A percentile compares a stretch with the other conserved stretches of the same genome.
phyloP scores from a whole-genome alignment of 2,113 vertebrate genomes.

The Eulacestoma nigropectus region DNA sequence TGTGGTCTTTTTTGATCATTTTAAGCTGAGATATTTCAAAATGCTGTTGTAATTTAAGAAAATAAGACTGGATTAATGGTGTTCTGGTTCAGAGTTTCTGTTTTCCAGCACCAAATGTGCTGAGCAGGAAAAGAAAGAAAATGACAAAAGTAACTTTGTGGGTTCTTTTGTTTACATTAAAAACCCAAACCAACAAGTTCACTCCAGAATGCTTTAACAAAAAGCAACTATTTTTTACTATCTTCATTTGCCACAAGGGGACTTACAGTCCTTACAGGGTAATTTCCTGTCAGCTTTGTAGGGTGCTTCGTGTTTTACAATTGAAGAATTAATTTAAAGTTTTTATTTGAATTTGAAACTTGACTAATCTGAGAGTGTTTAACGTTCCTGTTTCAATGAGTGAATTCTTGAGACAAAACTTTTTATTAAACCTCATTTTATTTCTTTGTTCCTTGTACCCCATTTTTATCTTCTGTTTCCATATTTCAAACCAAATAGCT shows the following conservation, averaged over 20 bases:
- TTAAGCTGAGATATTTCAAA: not conserved
- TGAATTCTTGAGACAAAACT: not conserved
- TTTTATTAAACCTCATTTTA: not conserved
- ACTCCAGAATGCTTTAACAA: not conserved
- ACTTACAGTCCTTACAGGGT: not conserved
- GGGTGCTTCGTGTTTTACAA: not conserved
- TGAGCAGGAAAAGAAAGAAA: not conserved
- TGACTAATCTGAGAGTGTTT: not conserved
- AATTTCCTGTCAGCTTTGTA: not conserved
- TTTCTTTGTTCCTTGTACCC: not conserved
- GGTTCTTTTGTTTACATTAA: not conserved
- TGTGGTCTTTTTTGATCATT: not conserved
- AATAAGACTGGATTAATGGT: not conserved
- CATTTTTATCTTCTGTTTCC: constrained; percentile 60
- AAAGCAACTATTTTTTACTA: not conserved
- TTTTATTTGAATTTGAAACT: constrained; percentile 24
- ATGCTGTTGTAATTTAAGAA: not conserved
- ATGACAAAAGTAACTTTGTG: not conserved
- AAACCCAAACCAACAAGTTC: not conserved
- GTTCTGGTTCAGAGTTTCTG: not conserved
- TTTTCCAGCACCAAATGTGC: not conserved
- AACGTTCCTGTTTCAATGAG: not conserved
- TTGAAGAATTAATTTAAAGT: constrained; percentile 7
- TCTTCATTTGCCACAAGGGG: not conserved
- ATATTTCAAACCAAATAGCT: constrained; percentile 14